A percentile compares a stretch with the other conserved stretches of the same genome.
Conservation (phyloP, 2,113 vertebrate species). For the Phaethon lepturus region DNA sequence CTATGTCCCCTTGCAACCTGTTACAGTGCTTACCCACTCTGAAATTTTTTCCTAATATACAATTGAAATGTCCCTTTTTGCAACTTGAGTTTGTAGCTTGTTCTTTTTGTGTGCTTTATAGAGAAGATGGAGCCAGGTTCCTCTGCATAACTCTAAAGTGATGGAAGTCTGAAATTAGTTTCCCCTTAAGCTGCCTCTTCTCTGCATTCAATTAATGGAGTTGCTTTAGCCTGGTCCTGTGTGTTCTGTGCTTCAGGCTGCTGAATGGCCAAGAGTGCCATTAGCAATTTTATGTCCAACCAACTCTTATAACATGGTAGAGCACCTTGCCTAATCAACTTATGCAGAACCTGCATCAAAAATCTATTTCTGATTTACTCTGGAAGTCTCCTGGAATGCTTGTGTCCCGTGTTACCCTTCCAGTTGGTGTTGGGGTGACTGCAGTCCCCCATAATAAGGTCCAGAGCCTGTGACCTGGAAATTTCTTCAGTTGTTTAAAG, state of each 20-base stretch:
- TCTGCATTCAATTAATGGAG: not conserved
- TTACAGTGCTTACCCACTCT: not conserved
- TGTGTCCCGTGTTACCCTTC: not conserved
- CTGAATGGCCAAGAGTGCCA: not conserved
- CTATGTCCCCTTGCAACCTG: fast-evolving
- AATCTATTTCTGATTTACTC: not conserved
- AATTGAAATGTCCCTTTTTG: not conserved
- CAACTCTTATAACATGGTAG: not conserved
- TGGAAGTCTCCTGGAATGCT: not conserved
- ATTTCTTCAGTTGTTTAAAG: not conserved
- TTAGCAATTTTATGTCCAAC: not conserved
- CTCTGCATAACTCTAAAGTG: not conserved
- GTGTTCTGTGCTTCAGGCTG: not conserved
- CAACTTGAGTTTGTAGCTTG: not conserved
- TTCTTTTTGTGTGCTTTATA: not conserved
- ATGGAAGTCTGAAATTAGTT: not conserved
- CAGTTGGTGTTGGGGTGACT: not conserved
- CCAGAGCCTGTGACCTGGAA: not conserved
- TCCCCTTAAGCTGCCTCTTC: not conserved
- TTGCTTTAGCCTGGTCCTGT: not conserved
- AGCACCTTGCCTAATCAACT: not conserved
- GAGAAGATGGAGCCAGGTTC: not conserved
- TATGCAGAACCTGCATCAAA: not conserved
- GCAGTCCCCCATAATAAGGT: not conserved
- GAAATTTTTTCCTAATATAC: not conserved